phyloP scores from a whole-genome alignment of 2,113 vertebrate species.

The Corynorhinus townsendii region DNA sequence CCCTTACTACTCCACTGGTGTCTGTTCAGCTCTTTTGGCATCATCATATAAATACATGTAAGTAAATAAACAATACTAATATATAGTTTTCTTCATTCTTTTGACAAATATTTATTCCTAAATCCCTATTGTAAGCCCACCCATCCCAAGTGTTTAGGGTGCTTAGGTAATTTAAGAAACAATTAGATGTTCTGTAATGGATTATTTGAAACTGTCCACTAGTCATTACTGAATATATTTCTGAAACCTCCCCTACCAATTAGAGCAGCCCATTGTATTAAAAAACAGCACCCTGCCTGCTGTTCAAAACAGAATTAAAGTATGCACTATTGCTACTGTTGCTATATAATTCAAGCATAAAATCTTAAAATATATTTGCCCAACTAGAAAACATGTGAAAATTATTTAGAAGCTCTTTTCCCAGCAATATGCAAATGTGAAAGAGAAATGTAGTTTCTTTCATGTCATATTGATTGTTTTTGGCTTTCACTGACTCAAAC shows the following conservation, averaged over 20 bases:
- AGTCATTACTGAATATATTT: background rate
- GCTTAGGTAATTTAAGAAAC: background rate
- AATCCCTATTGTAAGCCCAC: background rate
- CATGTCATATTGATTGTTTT: constrained; percentile 56
- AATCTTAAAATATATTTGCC: constrained; percentile 39
- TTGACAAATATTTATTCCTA: background rate
- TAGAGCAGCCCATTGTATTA: background rate
- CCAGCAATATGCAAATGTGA: constrained; percentile 28
- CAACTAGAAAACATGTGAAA: constrained; percentile 35
- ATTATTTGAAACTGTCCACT: background rate
- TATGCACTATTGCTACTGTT: background rate
- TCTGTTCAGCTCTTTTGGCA: background rate
- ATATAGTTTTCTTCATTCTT: background rate
- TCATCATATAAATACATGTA: background rate
- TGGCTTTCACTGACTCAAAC: constrained; percentile 44
- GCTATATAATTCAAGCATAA: background rate
- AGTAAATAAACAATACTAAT: background rate
- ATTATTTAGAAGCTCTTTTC: constrained; percentile 45
- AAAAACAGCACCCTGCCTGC: background rate
- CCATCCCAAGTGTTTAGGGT: background rate
- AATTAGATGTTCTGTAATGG: background rate
- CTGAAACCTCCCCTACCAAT: background rate
- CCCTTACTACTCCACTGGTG: background rate
- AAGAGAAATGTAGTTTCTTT: constrained; percentile 41
- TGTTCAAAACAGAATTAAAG: constrained; percentile 17